Conservation (phyloP, 2,113 vertebrate species). For the Saimiri boliviensis region DNA sequence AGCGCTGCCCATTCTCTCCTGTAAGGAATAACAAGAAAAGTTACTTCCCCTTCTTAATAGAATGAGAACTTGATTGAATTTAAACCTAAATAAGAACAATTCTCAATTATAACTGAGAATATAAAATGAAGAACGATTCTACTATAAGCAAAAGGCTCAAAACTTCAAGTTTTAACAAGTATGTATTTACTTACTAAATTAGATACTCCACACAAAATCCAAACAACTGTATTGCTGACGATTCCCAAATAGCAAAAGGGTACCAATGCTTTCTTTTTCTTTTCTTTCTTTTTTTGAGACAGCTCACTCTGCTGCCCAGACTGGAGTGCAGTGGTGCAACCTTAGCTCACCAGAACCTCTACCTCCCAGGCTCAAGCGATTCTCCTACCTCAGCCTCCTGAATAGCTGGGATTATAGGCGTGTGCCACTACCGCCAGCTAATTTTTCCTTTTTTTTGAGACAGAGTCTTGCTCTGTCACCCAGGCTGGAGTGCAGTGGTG, state of each 20-base stretch:
- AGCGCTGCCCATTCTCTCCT: slow-evolving; percentile 98
- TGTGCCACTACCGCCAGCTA: no score
- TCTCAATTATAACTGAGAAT: background rate
- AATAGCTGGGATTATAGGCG: no score
- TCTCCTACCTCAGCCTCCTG: no score
- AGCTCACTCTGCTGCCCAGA: no score
- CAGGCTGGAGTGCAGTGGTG: no score
- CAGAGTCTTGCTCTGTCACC: no score
- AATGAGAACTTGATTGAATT: background rate
- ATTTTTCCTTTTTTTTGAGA: no score
- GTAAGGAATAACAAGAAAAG: slow-evolving; percentile 53
- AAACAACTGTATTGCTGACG: background rate
- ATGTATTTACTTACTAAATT: background rate
- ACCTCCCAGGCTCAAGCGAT: no score
- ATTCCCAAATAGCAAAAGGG: background rate
- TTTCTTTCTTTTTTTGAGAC: no score
- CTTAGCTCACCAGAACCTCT: no score
- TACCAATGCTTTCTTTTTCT: background rate
- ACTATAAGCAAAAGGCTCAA: background rate
- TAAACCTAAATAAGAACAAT: background rate
- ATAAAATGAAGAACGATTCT: slow-evolving; percentile 26
- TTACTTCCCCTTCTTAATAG: background rate
- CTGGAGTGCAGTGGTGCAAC: no score
- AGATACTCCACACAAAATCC: background rate
- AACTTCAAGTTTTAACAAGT: background rate